phyloP scores from a whole-genome alignment of 53 echinoderm and acorn worm genomes.

The Hippasteria phrygiana region DNA sequence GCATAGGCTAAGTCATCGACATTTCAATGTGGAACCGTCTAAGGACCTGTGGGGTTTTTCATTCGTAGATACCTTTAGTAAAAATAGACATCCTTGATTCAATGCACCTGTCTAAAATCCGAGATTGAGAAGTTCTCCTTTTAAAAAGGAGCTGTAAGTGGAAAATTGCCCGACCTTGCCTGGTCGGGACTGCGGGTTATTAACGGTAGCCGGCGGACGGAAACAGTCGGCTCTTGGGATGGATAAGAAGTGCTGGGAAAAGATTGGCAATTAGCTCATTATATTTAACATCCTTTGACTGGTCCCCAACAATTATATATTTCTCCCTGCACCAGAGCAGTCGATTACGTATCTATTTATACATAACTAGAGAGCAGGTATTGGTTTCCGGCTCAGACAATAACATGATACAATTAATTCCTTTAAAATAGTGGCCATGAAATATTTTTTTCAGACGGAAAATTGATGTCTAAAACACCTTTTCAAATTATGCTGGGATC shows the following conservation, averaged over 20 bases:
- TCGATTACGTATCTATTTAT: background rate
- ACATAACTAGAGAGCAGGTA: background rate
- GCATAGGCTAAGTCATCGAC: too few species aligned
- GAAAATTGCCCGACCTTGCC: slow-evolving; percentile 23
- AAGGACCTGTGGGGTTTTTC: too few species aligned
- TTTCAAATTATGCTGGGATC: too few species aligned
- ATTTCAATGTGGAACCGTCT: too few species aligned
- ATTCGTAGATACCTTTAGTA: background rate
- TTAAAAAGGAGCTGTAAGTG: background rate
- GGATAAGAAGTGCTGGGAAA: slow-evolving; percentile 20
- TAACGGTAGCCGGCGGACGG: background rate
- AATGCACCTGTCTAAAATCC: background rate
- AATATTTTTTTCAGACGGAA: too few species aligned
- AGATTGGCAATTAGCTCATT: slow-evolving; percentile 43
- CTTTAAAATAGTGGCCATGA: too few species aligned
- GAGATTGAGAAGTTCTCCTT: background rate
- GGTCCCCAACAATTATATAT: background rate
- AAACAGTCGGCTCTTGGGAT: slow-evolving; percentile 34
- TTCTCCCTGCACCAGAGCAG: background rate
- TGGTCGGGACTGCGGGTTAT: slow-evolving; percentile 6
- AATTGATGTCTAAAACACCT: too few species aligned
- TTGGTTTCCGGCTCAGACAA: too few species aligned
- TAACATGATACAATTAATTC: too few species aligned
- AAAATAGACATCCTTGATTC: background rate
- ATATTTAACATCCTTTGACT: slow-evolving; percentile 31